These are phyloP conservation scores for Chaetodon auriga DNA, from an alignment of 2,113 vertebrate species.

Conservation along the genomic window DNA sequence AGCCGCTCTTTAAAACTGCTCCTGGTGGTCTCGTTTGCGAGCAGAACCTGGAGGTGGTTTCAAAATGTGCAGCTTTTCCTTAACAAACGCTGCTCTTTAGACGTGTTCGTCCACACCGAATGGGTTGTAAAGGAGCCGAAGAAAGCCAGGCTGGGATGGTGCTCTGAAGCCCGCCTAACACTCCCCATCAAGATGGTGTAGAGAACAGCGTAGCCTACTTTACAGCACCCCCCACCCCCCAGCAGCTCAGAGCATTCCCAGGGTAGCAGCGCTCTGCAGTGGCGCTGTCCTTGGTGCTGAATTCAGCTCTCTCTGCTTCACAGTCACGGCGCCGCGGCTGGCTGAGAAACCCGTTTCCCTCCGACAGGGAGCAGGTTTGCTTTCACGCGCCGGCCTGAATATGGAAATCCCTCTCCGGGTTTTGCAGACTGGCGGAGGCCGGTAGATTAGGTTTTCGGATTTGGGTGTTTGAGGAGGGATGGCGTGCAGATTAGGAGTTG, in stretches of 20 bases:
- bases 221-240: neutral
- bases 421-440: neutral
- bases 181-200: constrained; percentile 44
- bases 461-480: constrained; percentile 6
- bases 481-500: neutral
- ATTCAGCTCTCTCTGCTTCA: constrained; percentile 58
- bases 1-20: neutral
- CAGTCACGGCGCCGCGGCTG: constrained; percentile 50
- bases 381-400: constrained; percentile 47
- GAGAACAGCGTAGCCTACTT: constrained; percentile 75
- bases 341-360: constrained; percentile 48
- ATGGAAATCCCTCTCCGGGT: constrained; percentile 53
- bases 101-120: neutral
- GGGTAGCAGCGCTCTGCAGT: constrained; percentile 66
- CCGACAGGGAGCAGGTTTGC: constrained; percentile 48
- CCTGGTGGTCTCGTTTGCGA: neutral
- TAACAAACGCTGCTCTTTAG: too few species aligned
- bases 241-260: constrained; percentile 64
- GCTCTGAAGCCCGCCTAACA: constrained; percentile 13
- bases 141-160: constrained; percentile 4
- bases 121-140: neutral
- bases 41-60: too few species aligned
- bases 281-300: constrained; percentile 80
- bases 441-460: neutral
- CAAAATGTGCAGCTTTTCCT: too few species aligned